phyloP scores from a whole-genome alignment of 2,797 vertebrate species.

The Labroides dimidiatus region DNA sequence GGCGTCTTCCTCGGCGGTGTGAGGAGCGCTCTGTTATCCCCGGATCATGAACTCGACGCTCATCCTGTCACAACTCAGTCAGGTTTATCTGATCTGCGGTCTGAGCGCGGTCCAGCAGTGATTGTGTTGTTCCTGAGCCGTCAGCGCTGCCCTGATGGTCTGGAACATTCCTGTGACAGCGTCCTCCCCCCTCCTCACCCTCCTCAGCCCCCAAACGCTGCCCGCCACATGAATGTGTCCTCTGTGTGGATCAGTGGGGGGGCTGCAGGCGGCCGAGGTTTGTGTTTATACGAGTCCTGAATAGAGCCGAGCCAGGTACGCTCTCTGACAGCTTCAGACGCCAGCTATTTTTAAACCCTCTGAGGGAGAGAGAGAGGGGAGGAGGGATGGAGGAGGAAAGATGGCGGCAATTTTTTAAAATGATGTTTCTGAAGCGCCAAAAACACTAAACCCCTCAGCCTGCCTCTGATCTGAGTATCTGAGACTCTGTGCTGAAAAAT shows the following conservation, averaged over 20 bases:
- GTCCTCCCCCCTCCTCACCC: slow-evolving; percentile 24
- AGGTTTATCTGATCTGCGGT: slow-evolving; percentile 61
- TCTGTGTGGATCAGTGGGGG: slow-evolving; percentile 76
- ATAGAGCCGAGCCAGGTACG: slow-evolving; percentile 71
- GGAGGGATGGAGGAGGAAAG: too few species aligned
- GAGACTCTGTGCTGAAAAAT: too few species aligned
- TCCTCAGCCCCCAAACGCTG: slow-evolving; percentile 38
- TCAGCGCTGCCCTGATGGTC: slow-evolving; percentile 53
- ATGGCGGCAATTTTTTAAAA: too few species aligned
- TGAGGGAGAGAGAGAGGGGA: slow-evolving; percentile 3
- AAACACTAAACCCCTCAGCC: too few species aligned
- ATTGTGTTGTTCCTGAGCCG: slow-evolving; percentile 47
- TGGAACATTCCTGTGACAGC: slow-evolving; percentile 68
- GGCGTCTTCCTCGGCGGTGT: slow-evolving; percentile 40
- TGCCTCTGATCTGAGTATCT: too few species aligned
- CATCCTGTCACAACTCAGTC: slow-evolving; percentile 68
- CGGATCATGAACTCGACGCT: slow-evolving; percentile 59
- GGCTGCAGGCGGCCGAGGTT: slow-evolving; percentile 48
- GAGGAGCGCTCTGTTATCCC: slow-evolving; percentile 63
- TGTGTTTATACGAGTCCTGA: slow-evolving; percentile 69
- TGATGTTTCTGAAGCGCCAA: too few species aligned
- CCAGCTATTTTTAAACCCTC: slow-evolving; percentile 31
- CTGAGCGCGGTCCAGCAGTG: slow-evolving; percentile 17
- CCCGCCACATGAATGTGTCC: slow-evolving; percentile 81
- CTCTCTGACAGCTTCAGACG: slow-evolving; percentile 46